phyloP scores from a whole-genome alignment of 1,140 invertebrate species.

The Carcinoscorpius rotundicauda region DNA sequence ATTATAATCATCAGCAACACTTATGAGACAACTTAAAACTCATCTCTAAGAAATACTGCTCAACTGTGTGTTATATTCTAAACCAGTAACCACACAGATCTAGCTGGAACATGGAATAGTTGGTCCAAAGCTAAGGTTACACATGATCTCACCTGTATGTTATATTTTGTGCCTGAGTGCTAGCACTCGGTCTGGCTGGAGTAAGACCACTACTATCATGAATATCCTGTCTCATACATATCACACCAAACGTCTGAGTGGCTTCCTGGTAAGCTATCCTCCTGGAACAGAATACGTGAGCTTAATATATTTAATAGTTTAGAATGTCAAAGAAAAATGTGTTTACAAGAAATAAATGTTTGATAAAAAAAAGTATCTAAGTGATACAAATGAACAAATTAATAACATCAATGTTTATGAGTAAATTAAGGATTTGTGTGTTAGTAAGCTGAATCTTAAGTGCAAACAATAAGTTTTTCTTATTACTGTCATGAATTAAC shows the following conservation, averaged over 20 bases:
- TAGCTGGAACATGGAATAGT: not conserved
- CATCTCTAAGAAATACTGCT: too few species aligned
- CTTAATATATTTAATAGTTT: not conserved
- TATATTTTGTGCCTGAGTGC: constrained; percentile 52
- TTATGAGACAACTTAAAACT: too few species aligned
- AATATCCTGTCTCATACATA: constrained; percentile 77
- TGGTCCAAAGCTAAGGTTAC: not conserved
- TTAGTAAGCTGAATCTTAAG: too few species aligned
- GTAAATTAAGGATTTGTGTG: too few species aligned
- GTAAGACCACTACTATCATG: constrained; percentile 54
- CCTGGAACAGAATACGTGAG: constrained; percentile 23
- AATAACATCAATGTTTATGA: not conserved
- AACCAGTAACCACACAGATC: not conserved
- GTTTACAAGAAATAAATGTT: constrained; percentile 1
- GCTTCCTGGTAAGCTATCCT: constrained; percentile 90
- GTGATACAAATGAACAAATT: constrained; percentile 1
- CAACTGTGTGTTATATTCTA: not conserved
- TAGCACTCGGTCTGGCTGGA: constrained; percentile 58
- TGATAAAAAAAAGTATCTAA: not conserved
- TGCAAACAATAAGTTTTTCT: too few species aligned
- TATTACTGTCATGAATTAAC: too few species aligned
- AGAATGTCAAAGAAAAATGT: not conserved
- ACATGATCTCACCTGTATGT: constrained; percentile 11
- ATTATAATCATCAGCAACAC: too few species aligned
- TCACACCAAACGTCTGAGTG: constrained; percentile 85